These are phyloP conservation scores for Caenorhabditis zanzibari DNA, from an alignment of 2,888 invertebrate genomes.

Conservation along the genomic window DNA sequence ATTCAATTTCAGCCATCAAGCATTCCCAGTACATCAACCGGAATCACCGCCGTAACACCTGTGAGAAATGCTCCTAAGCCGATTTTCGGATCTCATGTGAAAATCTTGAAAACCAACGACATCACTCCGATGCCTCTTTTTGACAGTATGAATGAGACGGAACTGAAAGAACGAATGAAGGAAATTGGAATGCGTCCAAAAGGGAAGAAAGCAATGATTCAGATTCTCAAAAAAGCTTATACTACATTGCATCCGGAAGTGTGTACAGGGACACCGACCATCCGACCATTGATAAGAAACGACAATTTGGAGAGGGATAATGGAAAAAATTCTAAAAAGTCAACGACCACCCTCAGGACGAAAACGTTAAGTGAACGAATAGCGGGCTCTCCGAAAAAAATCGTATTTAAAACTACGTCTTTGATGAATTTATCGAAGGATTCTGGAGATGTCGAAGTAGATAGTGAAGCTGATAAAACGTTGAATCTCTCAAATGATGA, in stretches of 20 bases:
- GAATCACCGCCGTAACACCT: background rate
- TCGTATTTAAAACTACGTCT: background rate
- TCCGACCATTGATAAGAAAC: conserved; percentile 60
- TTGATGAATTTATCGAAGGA: conserved; percentile 1
- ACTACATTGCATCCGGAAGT: conserved; percentile 77
- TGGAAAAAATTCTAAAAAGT: conserved; percentile 5
- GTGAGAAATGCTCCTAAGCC: conserved; percentile 15
- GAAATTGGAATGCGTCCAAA: conserved; percentile 77
- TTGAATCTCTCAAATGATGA: conserved; percentile 68
- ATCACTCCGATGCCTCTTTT: conserved; percentile 79
- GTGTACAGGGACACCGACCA: conserved; percentile 66
- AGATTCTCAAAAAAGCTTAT: conserved; percentile 75
- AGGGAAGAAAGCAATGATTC: conserved; percentile 77
- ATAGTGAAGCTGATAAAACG: conserved; percentile 66
- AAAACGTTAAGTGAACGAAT: conserved; percentile 35
- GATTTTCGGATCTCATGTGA: conserved; percentile 71
- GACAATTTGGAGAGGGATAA: background rate
- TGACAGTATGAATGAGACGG: conserved; percentile 71
- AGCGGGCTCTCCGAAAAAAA: background rate
- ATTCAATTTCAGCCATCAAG: conserved; percentile 4
- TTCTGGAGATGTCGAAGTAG: conserved; percentile 12
- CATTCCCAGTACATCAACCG: conserved; percentile 11
- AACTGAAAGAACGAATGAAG: conserved; percentile 74
- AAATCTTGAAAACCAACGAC: conserved; percentile 75
- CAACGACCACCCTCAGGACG: background rate